Conservation (phyloP, 2,797 vertebrate genomes). For the Columba guinea region DNA sequence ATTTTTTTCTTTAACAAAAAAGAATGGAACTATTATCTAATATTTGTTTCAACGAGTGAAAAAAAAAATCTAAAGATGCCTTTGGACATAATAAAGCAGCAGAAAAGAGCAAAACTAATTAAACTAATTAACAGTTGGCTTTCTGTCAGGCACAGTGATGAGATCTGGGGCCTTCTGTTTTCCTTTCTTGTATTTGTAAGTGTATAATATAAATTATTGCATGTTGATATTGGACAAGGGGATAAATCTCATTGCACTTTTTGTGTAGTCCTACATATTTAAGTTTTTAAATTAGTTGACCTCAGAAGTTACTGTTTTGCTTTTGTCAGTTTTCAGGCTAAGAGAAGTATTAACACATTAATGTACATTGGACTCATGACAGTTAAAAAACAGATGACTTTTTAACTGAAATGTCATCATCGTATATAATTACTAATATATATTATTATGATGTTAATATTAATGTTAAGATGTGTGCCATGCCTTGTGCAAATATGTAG, state of each 20-base stretch:
- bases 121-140: background rate
- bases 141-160: background rate
- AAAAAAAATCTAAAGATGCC: background rate
- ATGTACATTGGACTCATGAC: background rate
- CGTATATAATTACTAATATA: background rate
- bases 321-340: background rate
- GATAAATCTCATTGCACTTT: background rate
- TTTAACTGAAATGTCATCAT: background rate
- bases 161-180: background rate
- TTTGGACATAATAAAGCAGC: background rate
- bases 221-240: background rate
- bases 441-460: background rate
- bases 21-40: background rate
- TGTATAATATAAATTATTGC: background rate
- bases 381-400: background rate
- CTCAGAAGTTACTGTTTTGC: background rate
- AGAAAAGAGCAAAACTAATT: slow-evolving; percentile 7
- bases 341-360: background rate
- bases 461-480: background rate
- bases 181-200: background rate
- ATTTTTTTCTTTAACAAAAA: background rate
- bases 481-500: background rate
- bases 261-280: background rate
- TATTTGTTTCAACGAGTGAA: background rate
- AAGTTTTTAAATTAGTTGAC: background rate